Conservation (phyloP, 2,113 vertebrate genomes). For the Seriola quinqueradiata region DNA sequence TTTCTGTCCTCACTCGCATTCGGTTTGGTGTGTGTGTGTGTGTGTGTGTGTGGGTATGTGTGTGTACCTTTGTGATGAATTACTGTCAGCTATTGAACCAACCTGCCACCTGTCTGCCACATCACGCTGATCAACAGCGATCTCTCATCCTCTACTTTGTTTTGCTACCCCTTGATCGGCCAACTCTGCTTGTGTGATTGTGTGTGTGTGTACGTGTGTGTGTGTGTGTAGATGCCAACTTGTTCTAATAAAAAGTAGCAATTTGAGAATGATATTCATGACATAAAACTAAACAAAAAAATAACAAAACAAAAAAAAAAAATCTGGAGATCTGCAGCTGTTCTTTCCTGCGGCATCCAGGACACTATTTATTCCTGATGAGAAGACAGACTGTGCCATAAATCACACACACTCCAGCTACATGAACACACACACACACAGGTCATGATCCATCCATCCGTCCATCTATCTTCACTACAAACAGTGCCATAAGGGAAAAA, state of each 20-base stretch:
- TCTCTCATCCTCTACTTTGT: neutral
- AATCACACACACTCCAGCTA: conserved; percentile 30
- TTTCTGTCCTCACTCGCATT: conserved; percentile 22
- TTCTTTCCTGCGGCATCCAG: conserved; percentile 10
- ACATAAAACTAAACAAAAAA: conserved; percentile 15
- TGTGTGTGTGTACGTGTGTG: neutral
- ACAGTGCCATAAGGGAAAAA: conserved; percentile 23
- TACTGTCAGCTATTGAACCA: conserved; percentile 37
- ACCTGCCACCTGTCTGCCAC: neutral
- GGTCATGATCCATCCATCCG: conserved; percentile 36
- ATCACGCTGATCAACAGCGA: neutral
- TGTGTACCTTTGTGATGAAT: neutral
- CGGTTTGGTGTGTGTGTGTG: neutral
- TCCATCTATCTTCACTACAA: conserved; percentile 35
- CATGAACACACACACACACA: conserved; percentile 13
- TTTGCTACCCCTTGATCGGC: neutral
- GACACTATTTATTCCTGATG: conserved; percentile 30
- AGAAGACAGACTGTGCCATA: conserved; percentile 23
- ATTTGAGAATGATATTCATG: conserved; percentile 22
- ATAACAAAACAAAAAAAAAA: conserved; percentile 13
- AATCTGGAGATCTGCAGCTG: neutral
- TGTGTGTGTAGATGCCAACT: conserved; percentile 16
- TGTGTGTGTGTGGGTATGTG: neutral
- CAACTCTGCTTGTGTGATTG: conserved; percentile 23
- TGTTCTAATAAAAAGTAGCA: conserved; percentile 33